Evolutionary conservation across 2,888 invertebrate genomes (phyloP), one percentile per base, ranked within the genome.

Genomic region (Tubulanus polymorphus): DNA sequence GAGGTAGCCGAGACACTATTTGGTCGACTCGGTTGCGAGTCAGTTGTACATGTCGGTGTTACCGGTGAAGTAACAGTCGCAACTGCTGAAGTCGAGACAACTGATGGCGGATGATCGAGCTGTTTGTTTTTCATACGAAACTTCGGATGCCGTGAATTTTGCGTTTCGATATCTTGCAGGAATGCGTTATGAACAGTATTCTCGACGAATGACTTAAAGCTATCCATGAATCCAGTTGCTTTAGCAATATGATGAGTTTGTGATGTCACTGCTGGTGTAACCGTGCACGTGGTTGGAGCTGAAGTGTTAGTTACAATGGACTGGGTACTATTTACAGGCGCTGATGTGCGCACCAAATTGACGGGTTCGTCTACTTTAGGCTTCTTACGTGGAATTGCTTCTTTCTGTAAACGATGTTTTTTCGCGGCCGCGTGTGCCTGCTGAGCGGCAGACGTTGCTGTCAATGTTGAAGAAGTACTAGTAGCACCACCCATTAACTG

Each of bases 401-500:
- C 41, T 15, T 41, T 41, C 18, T 41, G 41, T 8, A 23, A 41
- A 23, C 41, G 41, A 8, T 23, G 41, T 15, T 41, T 41, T 15
- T 41, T 18, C 20, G 20, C 23, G 5, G 18, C 20, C 15, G 41
- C 41, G 18, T 23, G 20, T 41, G 41, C 41, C 84, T 6, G 87
- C 84, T 6, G 87, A 55, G 88, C 87, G 27, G 88, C 70, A 3
- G 76, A 73, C 15, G 73, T 72, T 12, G 73, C 73, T 60, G 68
- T 67, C 32, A 88, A 87, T 58, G 88, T 86, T 32, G 88, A 77
- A 6, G 89, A 88, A 73, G 87, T 87, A 15, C 41, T 15, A 5
- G 6, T 15, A 8, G 41, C 18, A 18, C 20, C 18, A 20, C 20
- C 10, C n/a, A 32, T 15, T 8, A 8, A 15, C 23, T 41, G 18